Conservation (phyloP, 1,140 invertebrate genomes). For the Nebria ingens region DNA sequence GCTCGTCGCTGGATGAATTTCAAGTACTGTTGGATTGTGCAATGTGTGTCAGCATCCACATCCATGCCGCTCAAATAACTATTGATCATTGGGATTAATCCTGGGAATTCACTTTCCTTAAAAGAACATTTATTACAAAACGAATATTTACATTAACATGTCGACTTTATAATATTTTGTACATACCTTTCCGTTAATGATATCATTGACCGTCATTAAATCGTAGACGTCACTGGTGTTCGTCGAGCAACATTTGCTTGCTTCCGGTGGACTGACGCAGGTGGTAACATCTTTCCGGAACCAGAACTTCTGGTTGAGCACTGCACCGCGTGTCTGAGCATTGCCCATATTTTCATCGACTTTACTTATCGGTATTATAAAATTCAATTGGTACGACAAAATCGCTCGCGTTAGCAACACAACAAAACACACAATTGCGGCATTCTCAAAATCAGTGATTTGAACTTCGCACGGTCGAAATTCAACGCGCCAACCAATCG, state of each 20-base stretch:
- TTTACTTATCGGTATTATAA: constrained; percentile 96
- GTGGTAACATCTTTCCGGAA: constrained; percentile 72
- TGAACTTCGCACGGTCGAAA: constrained; percentile 98
- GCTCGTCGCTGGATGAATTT: constrained; percentile 87
- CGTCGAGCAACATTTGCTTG: constrained; percentile 30
- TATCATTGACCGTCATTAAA: constrained; percentile 87
- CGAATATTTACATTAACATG: constrained; percentile 1
- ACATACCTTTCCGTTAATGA: constrained; percentile 89
- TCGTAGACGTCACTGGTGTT: constrained; percentile 44
- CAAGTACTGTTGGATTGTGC: constrained; percentile 94
- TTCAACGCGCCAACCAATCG: constrained; percentile 98
- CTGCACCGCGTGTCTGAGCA: constrained; percentile 85
- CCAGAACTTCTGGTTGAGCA: constrained; percentile 77
- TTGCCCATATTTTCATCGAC: constrained; percentile 97
- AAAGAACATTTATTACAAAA: constrained; percentile 18
- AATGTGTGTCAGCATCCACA: constrained; percentile 92
- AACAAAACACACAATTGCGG: constrained; percentile 97
- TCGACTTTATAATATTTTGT: neutral
- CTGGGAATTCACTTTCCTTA: constrained; percentile 78
- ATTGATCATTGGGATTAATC: constrained; percentile 87
- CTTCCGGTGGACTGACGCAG: constrained; percentile 33
- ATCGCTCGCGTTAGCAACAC: constrained; percentile 95
- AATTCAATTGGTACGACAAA: constrained; percentile 90
- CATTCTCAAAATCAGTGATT: constrained; percentile 99
- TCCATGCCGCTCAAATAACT: constrained; percentile 89